A percentile compares a stretch with the other conserved stretches of the same genome.
These are phyloP conservation scores for Lasioglossum malachurum DNA, from an alignment of 2,888 invertebrate genomes.

Conservation along the genomic window DNA sequence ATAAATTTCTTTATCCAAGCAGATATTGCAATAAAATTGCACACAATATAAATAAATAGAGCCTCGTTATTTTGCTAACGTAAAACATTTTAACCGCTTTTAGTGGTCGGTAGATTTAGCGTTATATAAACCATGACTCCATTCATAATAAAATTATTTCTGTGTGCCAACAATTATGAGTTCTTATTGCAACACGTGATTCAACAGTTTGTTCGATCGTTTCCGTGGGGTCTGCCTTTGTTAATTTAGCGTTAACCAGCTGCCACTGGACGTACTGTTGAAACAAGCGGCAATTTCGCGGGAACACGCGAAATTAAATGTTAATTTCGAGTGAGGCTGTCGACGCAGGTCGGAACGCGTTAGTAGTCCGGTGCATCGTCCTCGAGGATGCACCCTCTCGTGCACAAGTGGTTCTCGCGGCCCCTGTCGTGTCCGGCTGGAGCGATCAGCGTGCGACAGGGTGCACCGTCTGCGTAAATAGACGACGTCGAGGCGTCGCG, in stretches of 20 bases:
- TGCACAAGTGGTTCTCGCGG: conserved; percentile 48
- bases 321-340: neutral
- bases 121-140: no score
- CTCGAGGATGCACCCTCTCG: conserved; percentile 43
- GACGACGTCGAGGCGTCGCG: conserved; percentile 32
- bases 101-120: no score
- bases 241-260: neutral
- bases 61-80: no score
- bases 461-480: conserved; percentile 69
- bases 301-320: neutral
- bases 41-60: no score
- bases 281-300: neutral
- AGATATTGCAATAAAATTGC: no score
- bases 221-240: neutral
- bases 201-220: no score
- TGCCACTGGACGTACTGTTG: neutral
- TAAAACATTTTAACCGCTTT: no score
- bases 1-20: no score
- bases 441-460: conserved; percentile 63
- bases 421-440: conserved; percentile 34
- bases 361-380: conserved; percentile 26
- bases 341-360: neutral
- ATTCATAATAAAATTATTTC: no score
- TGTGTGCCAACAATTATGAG: neutral
- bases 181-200: neutral